These are phyloP conservation scores for Neogale vison DNA, from an alignment of 2,113 vertebrate genomes.

Conservation along the genomic window DNA sequence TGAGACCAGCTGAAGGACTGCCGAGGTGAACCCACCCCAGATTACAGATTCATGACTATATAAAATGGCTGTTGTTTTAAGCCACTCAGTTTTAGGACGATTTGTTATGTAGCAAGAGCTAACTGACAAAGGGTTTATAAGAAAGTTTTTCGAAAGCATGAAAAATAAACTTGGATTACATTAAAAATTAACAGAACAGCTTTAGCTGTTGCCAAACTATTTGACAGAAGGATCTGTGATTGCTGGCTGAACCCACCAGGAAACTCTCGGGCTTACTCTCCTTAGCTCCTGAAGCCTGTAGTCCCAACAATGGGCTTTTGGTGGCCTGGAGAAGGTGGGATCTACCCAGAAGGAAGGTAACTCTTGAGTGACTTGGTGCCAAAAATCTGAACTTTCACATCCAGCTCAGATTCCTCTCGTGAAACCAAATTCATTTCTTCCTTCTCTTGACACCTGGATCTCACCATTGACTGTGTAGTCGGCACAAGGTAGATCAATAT, in stretches of 20 bases:
- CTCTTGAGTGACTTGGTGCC: neutral
- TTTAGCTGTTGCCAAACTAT: neutral
- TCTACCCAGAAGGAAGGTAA: neutral
- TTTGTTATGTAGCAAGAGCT: neutral
- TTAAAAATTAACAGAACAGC: neutral
- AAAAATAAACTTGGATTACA: neutral
- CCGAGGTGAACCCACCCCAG: neutral
- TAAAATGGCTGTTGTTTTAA: neutral
- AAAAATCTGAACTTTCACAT: neutral
- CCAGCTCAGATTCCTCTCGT: neutral
- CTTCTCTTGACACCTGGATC: neutral
- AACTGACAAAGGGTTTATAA: neutral
- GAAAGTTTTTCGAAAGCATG: neutral
- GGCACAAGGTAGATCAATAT: neutral
- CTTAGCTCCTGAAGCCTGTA: neutral
- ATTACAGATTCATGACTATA: neutral
- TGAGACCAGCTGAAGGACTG: neutral
- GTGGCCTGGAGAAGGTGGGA: neutral
- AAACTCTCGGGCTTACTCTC: neutral
- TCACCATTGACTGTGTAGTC: accelerated
- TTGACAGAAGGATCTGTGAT: neutral
- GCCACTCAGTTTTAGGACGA: neutral
- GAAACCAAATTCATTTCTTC: neutral
- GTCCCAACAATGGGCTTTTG: neutral
- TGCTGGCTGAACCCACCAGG: neutral